Percentiles rank a stretch among this genome's conserved stretches.
phyloP scores from a whole-genome alignment of 2,797 vertebrate species.

The Poeciliopsis paucimaculata region DNA sequence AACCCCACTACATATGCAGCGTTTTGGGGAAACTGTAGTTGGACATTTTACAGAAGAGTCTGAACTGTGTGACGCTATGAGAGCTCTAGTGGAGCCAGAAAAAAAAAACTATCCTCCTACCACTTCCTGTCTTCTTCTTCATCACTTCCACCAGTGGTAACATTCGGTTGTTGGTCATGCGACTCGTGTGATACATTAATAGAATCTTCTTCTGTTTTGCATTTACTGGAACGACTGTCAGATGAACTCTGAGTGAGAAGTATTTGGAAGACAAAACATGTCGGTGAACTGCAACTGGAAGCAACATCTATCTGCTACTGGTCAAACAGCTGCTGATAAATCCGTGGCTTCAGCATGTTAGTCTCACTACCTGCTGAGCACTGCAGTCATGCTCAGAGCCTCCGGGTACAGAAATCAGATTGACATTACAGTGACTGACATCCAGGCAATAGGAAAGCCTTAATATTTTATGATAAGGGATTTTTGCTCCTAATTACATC shows the following conservation, averaged over 20 bases:
- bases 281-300: neutral
- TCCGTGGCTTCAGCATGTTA: neutral
- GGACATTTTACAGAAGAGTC: too few relatives aligned
- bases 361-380: neutral
- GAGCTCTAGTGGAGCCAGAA: too few relatives aligned
- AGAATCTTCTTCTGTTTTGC: neutral
- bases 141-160: too few relatives aligned
- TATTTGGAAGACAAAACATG: neutral
- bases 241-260: neutral
- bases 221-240: neutral
- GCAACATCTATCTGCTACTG: neutral
- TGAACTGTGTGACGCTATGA: too few relatives aligned
- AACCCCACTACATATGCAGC: too few relatives aligned
- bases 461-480: slow-evolving; percentile 5
- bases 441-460: neutral
- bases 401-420: neutral
- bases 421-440: neutral
- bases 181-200: too few relatives aligned
- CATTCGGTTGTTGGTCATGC: too few relatives aligned
- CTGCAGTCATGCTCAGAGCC: neutral
- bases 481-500: slow-evolving; percentile 9
- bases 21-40: too few relatives aligned
- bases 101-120: too few relatives aligned
- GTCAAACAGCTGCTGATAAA: neutral
- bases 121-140: too few relatives aligned